These are phyloP conservation scores for Coccyzus lansbergi DNA, from an alignment of 2,797 vertebrate species.

Conservation along the genomic window DNA sequence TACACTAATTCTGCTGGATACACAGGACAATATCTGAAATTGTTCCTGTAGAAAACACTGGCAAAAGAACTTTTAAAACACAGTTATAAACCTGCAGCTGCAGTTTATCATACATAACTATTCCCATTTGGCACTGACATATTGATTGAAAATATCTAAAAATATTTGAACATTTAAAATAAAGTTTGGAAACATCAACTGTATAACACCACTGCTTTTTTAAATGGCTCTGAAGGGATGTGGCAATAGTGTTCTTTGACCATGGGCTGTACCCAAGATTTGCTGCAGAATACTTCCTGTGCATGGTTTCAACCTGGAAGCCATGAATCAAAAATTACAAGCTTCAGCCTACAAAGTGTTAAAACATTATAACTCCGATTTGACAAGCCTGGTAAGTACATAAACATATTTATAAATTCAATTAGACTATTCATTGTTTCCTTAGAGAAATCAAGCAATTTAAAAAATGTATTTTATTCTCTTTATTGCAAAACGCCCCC, in stretches of 20 bases:
- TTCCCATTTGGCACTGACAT: not conserved
- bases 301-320: not conserved
- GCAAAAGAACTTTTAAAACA: not conserved
- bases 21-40: not conserved
- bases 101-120: not conserved
- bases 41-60: not conserved
- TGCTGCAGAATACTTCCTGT: not conserved
- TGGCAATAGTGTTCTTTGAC: not conserved
- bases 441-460: not conserved
- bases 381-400: not conserved
- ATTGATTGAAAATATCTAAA: not conserved
- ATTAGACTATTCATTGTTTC: not conserved
- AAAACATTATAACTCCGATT: not conserved
- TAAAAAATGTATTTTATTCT: not conserved
- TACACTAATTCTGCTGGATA: not conserved
- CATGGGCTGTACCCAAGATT: not conserved
- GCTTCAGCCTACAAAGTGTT: not conserved
- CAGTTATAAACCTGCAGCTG: not conserved
- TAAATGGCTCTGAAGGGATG: not conserved
- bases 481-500: not conserved
- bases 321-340: not conserved
- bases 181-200: not conserved
- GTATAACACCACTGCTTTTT: not conserved
- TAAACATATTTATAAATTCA: not conserved
- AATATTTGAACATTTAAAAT: not conserved